These are phyloP conservation scores for Seira sanloemensis DNA, from an alignment of 2,888 invertebrate species.

Conservation along the genomic window DNA sequence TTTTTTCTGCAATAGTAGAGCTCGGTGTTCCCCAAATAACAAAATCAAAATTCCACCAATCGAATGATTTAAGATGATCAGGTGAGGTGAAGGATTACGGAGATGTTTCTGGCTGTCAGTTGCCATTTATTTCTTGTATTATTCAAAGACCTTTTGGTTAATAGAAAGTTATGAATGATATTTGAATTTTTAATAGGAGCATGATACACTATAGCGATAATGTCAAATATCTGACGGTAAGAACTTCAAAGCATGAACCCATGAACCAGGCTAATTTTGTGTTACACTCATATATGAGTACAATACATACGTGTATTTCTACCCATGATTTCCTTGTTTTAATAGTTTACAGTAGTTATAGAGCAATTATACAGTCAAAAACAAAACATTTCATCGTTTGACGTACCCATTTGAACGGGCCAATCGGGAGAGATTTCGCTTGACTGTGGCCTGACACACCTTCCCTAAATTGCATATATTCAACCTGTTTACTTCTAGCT, in stretches of 20 bases:
- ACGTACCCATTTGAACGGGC: slow-evolving; percentile 19
- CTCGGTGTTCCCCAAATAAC: not conserved
- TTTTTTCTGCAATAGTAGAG: not conserved
- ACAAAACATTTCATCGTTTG: not conserved
- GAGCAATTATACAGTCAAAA: not conserved
- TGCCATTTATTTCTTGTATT: not conserved
- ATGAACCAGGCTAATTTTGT: not conserved
- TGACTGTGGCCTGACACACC: slow-evolving; percentile 49
- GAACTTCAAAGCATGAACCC: not conserved
- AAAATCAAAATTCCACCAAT: slow-evolving; percentile 16
- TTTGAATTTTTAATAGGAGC: not conserved
- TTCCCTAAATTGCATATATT: not conserved
- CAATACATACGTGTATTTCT: too few species aligned
- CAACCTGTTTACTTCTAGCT: not conserved
- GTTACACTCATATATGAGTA: not conserved
- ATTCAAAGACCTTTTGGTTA: not conserved
- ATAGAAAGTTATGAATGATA: not conserved
- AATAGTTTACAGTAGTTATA: too few species aligned
- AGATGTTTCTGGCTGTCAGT: not conserved
- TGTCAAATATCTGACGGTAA: not conserved
- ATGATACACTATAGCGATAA: not conserved
- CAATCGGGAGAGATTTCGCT: slow-evolving; percentile 30
- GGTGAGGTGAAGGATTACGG: slow-evolving; percentile 15
- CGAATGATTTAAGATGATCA: slow-evolving; percentile 6
- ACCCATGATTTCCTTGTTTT: too few species aligned